Evolutionary conservation across 2,797 vertebrate species (phyloP).

Genomic region (Anableps anableps): DNA sequence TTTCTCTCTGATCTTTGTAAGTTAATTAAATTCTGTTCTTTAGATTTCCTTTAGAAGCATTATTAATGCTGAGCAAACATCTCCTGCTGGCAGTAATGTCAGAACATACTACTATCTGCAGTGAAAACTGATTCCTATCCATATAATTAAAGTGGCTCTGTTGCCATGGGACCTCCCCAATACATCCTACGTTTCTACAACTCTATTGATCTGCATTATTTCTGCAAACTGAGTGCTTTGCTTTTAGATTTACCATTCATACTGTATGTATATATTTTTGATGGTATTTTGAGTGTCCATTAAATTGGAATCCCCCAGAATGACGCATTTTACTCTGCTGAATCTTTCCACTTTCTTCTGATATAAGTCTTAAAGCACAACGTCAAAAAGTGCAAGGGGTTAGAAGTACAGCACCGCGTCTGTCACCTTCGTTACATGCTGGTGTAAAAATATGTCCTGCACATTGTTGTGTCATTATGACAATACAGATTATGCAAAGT

Average conservation of each 20-base stretch:
- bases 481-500: neutral
- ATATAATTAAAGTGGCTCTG: neutral
- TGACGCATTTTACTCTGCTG: slow-evolving; percentile 17
- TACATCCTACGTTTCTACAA: slow-evolving; percentile 18
- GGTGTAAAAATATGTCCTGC: neutral
- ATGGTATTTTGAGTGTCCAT: slow-evolving; percentile 58
- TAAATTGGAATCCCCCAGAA: slow-evolving; percentile 66
- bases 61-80: slow-evolving; percentile 36
- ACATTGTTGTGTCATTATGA: neutral
- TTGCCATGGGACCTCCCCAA: slow-evolving; percentile 3
- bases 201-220: slow-evolving; percentile 48
- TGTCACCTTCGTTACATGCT: neutral
- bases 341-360: neutral
- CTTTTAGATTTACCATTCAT: slow-evolving; percentile 63
- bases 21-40: slow-evolving; percentile 21
- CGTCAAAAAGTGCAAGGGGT: neutral
- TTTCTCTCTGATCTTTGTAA: slow-evolving; percentile 37
- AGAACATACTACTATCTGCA: slow-evolving; percentile 19
- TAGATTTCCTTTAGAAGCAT: slow-evolving; percentile 33
- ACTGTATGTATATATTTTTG: slow-evolving; percentile 61
- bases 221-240: slow-evolving; percentile 61
- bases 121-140: neutral
- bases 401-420: neutral
- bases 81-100: slow-evolving; percentile 27
- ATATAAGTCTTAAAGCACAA: neutral